Base-by-base conservation (phyloP, 2,797 vertebrate genomes). In the Chiroxiphia lanceolata region DNA sequence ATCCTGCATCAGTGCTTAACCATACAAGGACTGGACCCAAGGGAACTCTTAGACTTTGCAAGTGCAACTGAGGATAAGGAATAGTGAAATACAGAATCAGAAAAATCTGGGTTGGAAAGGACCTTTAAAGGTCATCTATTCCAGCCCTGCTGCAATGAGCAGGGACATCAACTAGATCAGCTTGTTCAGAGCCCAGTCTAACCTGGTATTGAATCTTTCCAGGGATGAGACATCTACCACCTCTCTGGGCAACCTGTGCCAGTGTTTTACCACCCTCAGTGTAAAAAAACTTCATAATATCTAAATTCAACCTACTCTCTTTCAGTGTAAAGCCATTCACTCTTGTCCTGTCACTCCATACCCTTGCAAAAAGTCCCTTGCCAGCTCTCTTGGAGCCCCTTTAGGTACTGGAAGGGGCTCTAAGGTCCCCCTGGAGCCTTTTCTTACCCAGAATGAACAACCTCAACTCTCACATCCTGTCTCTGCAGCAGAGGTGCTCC, bases 1-100 rank as follows among this genome's bases (percentile, higher is more conserved):
- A 0, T 48, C 13, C 44, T 63, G 2, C 8, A 3, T 67, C 50
- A 3, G 0, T 8, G 3, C 70, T 59, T 20, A 50, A 17, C 33
- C 27, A 2, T 42, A 6, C 13, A 26, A 44, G 40, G 64, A 33
- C n/a, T 81, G 45, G 9, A 42, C 63, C 67, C 12, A n/a, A 3
- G 27, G 27, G 59, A 64, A 5, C 12, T 63, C 29, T 18, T 33
- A 10, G 40, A 13, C 45, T 56, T 75, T 29, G 10, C 25, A 38
- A 11, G 40, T 34, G 36, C 80, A 48, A 6, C 11, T 74, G 79
- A 82, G 71, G 53, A 7, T 54, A 54, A 40, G 47, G 42, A 42
- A 16, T 33, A 33, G 44, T 25, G 4, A 68, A 26, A 68, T 48
- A 80, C 0, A 85, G 68, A 61, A 60, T 54, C 47, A 68, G 22